phyloP scores from a whole-genome alignment of 2,797 vertebrate genomes.

The Propithecus perrieri region DNA sequence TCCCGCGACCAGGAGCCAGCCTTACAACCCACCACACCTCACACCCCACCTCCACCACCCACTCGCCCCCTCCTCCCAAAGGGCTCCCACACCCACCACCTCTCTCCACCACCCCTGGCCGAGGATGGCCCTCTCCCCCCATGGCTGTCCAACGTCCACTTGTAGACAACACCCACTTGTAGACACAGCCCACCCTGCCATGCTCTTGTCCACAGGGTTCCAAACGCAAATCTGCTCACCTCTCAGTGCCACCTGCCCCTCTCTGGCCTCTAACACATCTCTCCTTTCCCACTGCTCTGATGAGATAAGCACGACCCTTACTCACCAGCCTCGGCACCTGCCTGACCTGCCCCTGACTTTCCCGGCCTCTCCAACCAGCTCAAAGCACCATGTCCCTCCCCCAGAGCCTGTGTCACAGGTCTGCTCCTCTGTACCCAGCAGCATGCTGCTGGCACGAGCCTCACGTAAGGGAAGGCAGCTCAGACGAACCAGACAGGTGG shows the following conservation, averaged over 20 bases:
- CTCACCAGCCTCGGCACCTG: background rate
- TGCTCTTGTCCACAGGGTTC: background rate
- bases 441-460: too few species aligned
- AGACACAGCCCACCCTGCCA: background rate
- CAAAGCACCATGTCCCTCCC: background rate
- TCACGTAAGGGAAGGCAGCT: background rate
- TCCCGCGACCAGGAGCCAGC: background rate
- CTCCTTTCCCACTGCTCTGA: background rate
- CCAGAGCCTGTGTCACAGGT: background rate
- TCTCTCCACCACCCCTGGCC: background rate
- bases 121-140: background rate
- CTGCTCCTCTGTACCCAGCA: background rate
- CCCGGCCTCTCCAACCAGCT: background rate
- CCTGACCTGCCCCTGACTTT: background rate
- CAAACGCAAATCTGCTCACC: background rate
- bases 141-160: too few species aligned
- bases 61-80: background rate
- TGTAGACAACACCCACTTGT: background rate
- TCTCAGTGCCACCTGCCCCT: accelerated
- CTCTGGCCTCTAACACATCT: background rate
- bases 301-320: background rate
- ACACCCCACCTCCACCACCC: background rate
- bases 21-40: background rate
- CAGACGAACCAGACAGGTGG: background rate
- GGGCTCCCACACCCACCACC: background rate